phyloP scores from a whole-genome alignment of 2,888 invertebrate genomes.

The Drosophila paranaensis region DNA sequence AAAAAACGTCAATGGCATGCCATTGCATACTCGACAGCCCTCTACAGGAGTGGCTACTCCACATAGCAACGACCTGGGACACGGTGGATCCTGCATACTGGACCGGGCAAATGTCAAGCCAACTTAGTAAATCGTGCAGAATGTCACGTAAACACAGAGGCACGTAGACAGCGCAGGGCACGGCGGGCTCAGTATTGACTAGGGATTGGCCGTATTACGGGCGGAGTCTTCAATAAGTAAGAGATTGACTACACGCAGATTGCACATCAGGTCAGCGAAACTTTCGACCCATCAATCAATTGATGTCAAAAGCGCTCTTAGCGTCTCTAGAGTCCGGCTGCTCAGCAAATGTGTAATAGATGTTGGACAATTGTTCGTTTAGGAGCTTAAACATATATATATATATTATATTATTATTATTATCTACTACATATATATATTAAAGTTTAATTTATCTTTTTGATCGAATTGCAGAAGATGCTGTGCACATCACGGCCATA shows the following conservation, averaged over 20 bases:
- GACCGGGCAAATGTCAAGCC: constrained; percentile 54
- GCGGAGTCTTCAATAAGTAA: constrained; percentile 19
- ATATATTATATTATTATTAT: not conserved
- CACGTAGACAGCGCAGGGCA: constrained; percentile 14
- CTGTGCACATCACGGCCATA: constrained; percentile 98
- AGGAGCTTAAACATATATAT: not conserved
- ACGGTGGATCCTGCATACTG: constrained; percentile 18
- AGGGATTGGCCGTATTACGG: constrained; percentile 57
- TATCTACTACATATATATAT: not conserved
- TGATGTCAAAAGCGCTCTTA: constrained; percentile 28
- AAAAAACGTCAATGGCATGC: constrained; percentile 31
- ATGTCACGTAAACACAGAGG: constrained; percentile 67
- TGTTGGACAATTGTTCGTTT: not conserved
- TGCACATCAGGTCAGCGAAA: constrained; percentile 35
- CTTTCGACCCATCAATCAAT: constrained; percentile 54
- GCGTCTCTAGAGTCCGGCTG: not conserved
- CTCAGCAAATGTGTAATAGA: constrained; percentile 4
- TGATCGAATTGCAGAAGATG: constrained; percentile 87
- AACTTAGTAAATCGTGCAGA: constrained; percentile 68
- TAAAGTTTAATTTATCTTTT: no score
- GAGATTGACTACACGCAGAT: constrained; percentile 32
- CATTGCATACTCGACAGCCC: constrained; percentile 30
- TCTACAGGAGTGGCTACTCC: constrained; percentile 19
- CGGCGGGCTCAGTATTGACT: not conserved
- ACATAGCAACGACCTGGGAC: constrained; percentile 26